Conservation (phyloP, 2,113 vertebrate species). For the Gallinago paraguaiae region DNA sequence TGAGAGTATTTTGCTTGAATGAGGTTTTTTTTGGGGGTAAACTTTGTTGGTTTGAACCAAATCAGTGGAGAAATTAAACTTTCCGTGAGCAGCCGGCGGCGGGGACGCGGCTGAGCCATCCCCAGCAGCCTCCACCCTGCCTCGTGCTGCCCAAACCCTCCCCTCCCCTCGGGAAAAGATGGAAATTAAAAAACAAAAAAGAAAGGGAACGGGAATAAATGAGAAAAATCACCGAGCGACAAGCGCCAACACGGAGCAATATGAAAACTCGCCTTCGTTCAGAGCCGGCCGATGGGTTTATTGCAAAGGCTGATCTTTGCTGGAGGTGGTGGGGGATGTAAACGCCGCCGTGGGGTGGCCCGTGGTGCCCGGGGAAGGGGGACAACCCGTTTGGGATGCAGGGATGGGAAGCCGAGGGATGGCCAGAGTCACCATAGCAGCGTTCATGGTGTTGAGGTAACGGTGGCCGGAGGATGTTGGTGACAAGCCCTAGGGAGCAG, state of each 20-base stretch:
- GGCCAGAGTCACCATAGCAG: accelerated
- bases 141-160: not conserved
- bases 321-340: accelerated
- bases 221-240: not conserved
- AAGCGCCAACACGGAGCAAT: accelerated
- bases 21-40: not conserved
- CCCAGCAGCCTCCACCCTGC: not conserved
- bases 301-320: not conserved
- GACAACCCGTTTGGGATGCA: not conserved
- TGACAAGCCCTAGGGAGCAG: not conserved
- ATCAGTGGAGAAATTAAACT: not conserved
- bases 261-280: accelerated
- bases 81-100: accelerated
- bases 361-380: accelerated
- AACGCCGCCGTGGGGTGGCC: accelerated
- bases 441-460: accelerated
- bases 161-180: not conserved
- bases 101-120: not conserved
- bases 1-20: not conserved
- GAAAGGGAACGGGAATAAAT: not conserved
- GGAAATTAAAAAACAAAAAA: not conserved
- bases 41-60: not conserved
- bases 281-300: accelerated
- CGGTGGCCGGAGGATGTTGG: not conserved
- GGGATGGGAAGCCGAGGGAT: not conserved